Conservation (phyloP, 2,888 invertebrate species). For the Tenthredo amoena region DNA sequence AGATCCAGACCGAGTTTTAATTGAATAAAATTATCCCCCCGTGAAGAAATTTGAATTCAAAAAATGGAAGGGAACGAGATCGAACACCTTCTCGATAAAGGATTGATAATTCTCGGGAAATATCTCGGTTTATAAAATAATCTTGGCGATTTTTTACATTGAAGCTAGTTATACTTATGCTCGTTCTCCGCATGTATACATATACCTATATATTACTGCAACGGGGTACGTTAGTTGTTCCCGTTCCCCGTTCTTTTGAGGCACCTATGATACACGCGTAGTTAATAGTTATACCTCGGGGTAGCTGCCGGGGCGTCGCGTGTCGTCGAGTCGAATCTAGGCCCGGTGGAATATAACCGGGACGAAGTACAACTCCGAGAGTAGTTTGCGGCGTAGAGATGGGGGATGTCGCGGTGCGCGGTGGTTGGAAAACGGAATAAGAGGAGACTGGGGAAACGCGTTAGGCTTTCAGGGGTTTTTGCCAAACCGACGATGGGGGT, state of each 20-base stretch:
- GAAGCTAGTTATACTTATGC: neutral
- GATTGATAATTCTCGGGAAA: neutral
- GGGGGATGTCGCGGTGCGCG: neutral
- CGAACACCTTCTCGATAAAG: too few relatives aligned
- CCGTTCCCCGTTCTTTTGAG: neutral
- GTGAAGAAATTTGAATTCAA: neutral
- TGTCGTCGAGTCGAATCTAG: neutral
- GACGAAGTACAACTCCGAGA: neutral
- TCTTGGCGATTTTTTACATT: neutral
- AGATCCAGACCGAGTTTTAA: neutral
- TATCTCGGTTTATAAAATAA: neutral
- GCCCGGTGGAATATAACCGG: neutral
- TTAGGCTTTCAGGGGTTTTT: conserved; percentile 6
- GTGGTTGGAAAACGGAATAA: conserved; percentile 17
- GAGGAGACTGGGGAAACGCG: conserved; percentile 19
- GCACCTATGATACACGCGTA: neutral
- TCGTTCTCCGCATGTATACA: neutral
- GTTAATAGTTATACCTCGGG: neutral
- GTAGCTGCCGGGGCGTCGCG: neutral
- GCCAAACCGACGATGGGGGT: neutral
- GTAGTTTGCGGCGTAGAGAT: neutral
- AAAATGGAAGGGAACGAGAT: too few relatives aligned
- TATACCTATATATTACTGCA: neutral
- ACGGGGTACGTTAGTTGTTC: neutral
- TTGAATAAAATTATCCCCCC: neutral